These are phyloP conservation scores for Chesias legatella DNA, from an alignment of 2,888 invertebrate species.

Conservation along the genomic window DNA sequence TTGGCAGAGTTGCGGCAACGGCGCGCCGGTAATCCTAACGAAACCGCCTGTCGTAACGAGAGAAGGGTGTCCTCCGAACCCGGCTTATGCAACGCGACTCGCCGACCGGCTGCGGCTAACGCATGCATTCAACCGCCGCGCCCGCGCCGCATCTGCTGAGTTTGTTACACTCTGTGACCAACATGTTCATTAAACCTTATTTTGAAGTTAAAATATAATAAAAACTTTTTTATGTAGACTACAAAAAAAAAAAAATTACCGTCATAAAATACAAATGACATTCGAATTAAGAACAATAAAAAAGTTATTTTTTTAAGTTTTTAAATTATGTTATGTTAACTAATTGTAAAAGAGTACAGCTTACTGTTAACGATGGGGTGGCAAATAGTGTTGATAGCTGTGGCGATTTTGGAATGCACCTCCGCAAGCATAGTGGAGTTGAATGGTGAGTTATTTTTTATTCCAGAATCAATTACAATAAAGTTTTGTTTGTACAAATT, in stretches of 20 bases:
- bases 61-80: conserved; percentile 17
- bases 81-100: neutral
- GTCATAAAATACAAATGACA: neutral
- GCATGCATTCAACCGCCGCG: too few species aligned
- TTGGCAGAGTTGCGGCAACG: conserved; percentile 17
- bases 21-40: conserved; percentile 8
- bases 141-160: too few species aligned
- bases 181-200: too few species aligned
- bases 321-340: neutral
- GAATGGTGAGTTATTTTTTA: conserved; percentile 34
- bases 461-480: neutral
- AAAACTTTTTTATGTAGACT: too few species aligned
- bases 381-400: conserved; percentile 25
- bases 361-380: conserved; percentile 20
- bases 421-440: conserved; percentile 34
- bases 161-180: too few species aligned
- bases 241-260: neutral
- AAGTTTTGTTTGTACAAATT: too few species aligned
- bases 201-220: too few species aligned
- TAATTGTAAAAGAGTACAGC: neutral
- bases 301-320: neutral
- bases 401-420: conserved; percentile 27
- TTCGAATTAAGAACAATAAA: neutral
- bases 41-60: conserved; percentile 18
- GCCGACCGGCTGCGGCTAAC: neutral